Percentiles rank a stretch among this genome's conserved stretches.
phyloP scores from a whole-genome alignment of 2,797 vertebrate genomes.

The Sebastes cheni region DNA sequence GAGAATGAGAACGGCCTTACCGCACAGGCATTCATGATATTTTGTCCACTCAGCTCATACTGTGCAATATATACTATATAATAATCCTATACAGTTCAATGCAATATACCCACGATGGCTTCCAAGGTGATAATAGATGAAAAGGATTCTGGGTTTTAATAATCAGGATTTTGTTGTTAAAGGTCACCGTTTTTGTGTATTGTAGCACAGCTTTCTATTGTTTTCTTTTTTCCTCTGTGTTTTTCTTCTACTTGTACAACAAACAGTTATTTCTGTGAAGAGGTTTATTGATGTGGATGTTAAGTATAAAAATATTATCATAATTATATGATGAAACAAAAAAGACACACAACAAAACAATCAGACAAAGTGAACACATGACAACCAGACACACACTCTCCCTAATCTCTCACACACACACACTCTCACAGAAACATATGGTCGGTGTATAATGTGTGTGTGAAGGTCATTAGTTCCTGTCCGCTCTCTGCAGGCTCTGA shows the following conservation, averaged over 20 bases:
- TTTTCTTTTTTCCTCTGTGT: background rate
- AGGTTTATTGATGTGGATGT: background rate
- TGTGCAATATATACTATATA: background rate
- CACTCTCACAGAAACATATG: conserved; percentile 50
- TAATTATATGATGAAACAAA: background rate
- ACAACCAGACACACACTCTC: background rate
- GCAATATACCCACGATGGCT: background rate
- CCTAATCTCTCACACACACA: background rate
- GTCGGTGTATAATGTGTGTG: conserved; percentile 41
- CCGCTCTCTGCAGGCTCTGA: conserved; percentile 51
- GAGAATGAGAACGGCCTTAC: background rate
- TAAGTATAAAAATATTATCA: too few relatives aligned
- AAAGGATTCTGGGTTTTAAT: background rate
- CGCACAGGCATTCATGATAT: background rate
- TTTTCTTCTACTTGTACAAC: background rate
- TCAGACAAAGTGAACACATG: background rate
- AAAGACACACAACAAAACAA: background rate
- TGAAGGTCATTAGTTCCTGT: conserved; percentile 73
- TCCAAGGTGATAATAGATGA: background rate
- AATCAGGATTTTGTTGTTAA: background rate
- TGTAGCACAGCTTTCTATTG: background rate
- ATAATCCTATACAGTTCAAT: background rate
- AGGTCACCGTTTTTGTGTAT: too few relatives aligned
- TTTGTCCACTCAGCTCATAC: background rate
- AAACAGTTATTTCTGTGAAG: background rate